These are phyloP conservation scores for Megaustenia siamemsis DNA, from an alignment of 2,888 invertebrate genomes.

Conservation along the genomic window DNA sequence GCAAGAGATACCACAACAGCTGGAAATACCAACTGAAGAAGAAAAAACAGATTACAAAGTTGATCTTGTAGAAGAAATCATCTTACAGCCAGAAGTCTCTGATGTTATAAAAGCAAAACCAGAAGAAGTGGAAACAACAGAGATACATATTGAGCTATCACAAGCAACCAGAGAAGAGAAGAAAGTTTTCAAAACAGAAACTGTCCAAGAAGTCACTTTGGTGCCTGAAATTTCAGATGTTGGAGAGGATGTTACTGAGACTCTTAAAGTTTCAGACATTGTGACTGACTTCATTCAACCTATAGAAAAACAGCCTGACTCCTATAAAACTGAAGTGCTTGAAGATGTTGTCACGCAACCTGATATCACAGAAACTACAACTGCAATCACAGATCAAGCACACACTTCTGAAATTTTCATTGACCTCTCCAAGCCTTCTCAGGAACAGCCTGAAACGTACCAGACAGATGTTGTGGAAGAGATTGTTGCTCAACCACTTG, in stretches of 20 bases:
- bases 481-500: conserved; percentile 51
- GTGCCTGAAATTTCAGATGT: conserved; percentile 37
- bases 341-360: conserved; percentile 52
- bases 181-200: conserved; percentile 52
- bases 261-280: conserved; percentile 52
- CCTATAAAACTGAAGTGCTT: conserved; percentile 51
- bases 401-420: conserved; percentile 50
- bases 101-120: conserved; percentile 38
- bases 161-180: conserved; percentile 31
- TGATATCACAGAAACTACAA: conserved; percentile 46
- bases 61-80: conserved; percentile 55
- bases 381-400: conserved; percentile 47
- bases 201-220: conserved; percentile 48
- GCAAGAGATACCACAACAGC: conserved; percentile 41
- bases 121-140: conserved; percentile 52
- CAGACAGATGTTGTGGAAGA: conserved; percentile 55
- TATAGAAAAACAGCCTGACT: conserved; percentile 56
- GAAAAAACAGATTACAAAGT: conserved; percentile 46
- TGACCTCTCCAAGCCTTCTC: conserved; percentile 45
- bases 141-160: conserved; percentile 51
- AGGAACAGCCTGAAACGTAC: conserved; percentile 46
- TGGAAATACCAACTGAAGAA: conserved; percentile 50
- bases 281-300: conserved; percentile 53
- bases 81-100: conserved; percentile 44
- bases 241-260: conserved; percentile 11